Base-by-base conservation (phyloP, 2,797 vertebrate genomes). In the Anabacerthia variegaticeps region DNA sequence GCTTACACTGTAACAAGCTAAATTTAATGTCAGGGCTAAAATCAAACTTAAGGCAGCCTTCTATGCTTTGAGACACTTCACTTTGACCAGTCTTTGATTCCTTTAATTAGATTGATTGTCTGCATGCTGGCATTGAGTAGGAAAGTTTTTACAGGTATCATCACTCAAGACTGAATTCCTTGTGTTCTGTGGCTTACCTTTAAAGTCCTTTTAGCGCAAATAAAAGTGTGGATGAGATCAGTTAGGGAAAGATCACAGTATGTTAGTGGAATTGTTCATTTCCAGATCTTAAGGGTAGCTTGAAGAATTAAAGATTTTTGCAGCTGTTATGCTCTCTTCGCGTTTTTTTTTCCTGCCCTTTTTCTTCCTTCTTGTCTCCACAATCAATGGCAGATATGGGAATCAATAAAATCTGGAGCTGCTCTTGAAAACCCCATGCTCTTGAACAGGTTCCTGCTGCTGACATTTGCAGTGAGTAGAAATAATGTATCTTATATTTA, bases 381-480 rank as follows among this genome's bases (percentile, higher is more conserved):
- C 20, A 34, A 67, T 89, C 67, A 14, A 3, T 58, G 69, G 46
- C 98, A 99, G 99, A 99, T 99, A 73, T 99, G 99, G 99, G 98
- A 98, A 83, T 97, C 98, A 27, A 98, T 99, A 88, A 98, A 98
- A 84, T 99, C 99, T 9, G 99, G 99, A 4, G 95, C 98, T 79
- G 99, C 99, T 6, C 80, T 99, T 34, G 98, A 98, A 85, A 98
- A 99, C 95, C 99, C 99, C 3, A 97, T 99, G 58, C 95, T 99
- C 71, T 96, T 99, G 91, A 99, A 98, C 97, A 99, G 97, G 96
- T 99, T 99, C 96, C 97, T 99, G 89, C 98, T 99, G 54, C 96
- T 99, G 97, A 99, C 99, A 5, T 99, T 99, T 72, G 99, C 99
- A 22, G 99, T 99, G 97, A 93, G 99, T 99, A 92, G 85, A 12